Conservation (phyloP, 2,113 vertebrate species). For the Brachypodius melanocephalos region DNA sequence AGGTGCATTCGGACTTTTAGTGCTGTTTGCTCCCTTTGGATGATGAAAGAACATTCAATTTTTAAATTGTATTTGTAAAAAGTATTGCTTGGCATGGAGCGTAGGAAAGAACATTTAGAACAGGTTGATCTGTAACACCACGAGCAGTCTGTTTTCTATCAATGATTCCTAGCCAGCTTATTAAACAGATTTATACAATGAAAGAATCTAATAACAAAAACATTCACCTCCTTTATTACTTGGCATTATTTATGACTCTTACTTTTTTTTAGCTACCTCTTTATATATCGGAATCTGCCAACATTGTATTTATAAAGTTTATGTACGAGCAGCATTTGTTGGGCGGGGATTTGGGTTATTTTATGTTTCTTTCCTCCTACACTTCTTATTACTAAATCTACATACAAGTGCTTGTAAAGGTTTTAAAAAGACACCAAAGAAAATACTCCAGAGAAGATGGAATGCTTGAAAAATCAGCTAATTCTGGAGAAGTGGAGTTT, state of each 20-base stretch:
- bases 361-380: conserved; percentile 25
- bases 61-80: conserved; percentile 76
- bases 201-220: conserved; percentile 85
- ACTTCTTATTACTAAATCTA: conserved; percentile 2
- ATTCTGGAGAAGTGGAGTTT: neutral
- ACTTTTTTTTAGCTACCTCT: conserved; percentile 76
- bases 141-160: conserved; percentile 83
- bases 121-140: conserved; percentile 78
- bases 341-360: conserved; percentile 42
- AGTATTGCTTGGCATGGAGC: conserved; percentile 70
- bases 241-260: conserved; percentile 80
- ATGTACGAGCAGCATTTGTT: conserved; percentile 65
- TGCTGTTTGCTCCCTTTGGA: conserved; percentile 66
- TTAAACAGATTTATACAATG: conserved; percentile 86
- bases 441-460: neutral
- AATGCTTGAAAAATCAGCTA: neutral
- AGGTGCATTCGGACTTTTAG: conserved; percentile 23
- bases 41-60: conserved; percentile 74
- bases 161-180: conserved; percentile 79
- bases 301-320: conserved; percentile 75
- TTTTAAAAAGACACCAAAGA: neutral
- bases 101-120: conserved; percentile 70
- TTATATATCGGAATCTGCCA: conserved; percentile 75
- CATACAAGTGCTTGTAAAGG: conserved; percentile 12
- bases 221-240: conserved; percentile 82